Conservation (phyloP, 2,888 invertebrate genomes). For the Cerastis rubricosa region DNA sequence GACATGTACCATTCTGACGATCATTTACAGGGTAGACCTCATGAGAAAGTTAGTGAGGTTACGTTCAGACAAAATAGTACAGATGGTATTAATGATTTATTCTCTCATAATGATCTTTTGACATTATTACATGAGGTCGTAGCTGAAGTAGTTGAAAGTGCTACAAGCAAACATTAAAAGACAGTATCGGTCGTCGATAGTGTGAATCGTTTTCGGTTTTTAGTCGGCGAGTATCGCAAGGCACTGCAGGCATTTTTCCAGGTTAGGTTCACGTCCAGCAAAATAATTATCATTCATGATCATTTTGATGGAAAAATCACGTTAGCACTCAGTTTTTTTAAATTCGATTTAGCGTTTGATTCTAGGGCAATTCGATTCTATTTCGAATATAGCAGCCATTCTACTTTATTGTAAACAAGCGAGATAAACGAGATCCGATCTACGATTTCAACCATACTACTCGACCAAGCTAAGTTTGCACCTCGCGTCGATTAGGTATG, state of each 20-base stretch:
- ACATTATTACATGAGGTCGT: slow-evolving; percentile 37
- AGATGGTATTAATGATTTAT: background rate
- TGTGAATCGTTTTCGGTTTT: too few species aligned
- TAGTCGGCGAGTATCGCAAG: background rate
- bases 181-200: background rate
- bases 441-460: background rate
- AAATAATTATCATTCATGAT: background rate
- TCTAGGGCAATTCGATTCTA: background rate
- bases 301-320: background rate
- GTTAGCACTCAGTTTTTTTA: background rate
- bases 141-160: slow-evolving; percentile 25
- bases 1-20: background rate
- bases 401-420: background rate
- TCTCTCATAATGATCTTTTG: slow-evolving; percentile 25
- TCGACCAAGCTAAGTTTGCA: too few species aligned
- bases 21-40: background rate
- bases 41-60: background rate
- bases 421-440: background rate
- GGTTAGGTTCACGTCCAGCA: background rate
- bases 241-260: background rate
- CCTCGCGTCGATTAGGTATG: too few species aligned
- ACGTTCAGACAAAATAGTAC: slow-evolving; percentile 26
- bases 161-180: background rate
- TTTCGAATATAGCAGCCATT: background rate
- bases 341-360: background rate